A percentile compares a stretch with the other conserved stretches of the same genome.
phyloP scores from a whole-genome alignment of 2,888 invertebrate genomes.

The Blastobasis lacticolella region DNA sequence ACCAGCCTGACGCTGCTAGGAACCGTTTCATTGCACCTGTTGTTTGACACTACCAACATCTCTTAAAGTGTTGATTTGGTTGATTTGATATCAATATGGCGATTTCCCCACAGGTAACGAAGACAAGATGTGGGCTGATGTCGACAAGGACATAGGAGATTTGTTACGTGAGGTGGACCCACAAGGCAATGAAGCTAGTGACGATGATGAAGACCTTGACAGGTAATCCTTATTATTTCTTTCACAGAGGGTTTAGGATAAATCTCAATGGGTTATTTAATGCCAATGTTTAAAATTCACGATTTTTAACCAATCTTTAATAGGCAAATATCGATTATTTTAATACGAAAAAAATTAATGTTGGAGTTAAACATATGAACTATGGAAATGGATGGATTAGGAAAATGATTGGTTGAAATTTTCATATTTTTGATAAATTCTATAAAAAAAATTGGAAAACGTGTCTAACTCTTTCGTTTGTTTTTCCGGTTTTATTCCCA shows the following conservation, averaged over 20 bases:
- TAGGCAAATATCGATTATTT: background rate
- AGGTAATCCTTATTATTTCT: slow-evolving; percentile 43
- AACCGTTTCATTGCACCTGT: too few species aligned
- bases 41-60: too few species aligned
- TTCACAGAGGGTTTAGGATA: background rate
- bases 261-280: background rate
- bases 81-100: too few species aligned
- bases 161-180: slow-evolving; percentile 81
- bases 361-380: too few species aligned
- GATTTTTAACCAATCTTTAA: background rate
- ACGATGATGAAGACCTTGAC: slow-evolving; percentile 77
- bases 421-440: background rate
- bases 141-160: slow-evolving; percentile 87
- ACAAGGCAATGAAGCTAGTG: slow-evolving; percentile 81
- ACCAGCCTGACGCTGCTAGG: too few species aligned
- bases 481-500: too few species aligned
- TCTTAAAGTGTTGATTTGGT: too few species aligned
- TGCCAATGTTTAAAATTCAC: background rate
- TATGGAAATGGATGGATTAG: too few species aligned
- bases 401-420: background rate
- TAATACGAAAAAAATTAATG: background rate
- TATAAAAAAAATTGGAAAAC: too few species aligned
- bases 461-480: too few species aligned
- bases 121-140: slow-evolving; percentile 86
- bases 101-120: slow-evolving; percentile 56